phyloP scores from a whole-genome alignment of 2,797 vertebrate species.

The Otus scops region DNA sequence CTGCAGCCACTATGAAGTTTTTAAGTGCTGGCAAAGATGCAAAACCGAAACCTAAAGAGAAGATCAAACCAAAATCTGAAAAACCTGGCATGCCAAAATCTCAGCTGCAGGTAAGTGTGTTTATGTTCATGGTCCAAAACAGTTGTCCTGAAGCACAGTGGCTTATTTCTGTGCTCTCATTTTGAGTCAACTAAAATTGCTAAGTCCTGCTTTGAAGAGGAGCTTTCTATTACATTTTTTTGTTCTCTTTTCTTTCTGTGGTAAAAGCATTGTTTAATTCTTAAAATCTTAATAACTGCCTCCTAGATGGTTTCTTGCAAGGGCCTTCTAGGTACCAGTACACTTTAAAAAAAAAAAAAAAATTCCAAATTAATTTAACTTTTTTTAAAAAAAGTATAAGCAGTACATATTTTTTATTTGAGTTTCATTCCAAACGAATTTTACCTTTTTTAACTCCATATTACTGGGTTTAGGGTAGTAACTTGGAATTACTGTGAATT shows the following conservation, averaged over 20 bases:
- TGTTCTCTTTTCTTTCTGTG: background rate
- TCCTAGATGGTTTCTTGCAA: background rate
- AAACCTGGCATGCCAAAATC: slow-evolving; percentile 73
- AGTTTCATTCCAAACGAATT: background rate
- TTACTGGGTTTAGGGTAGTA: background rate
- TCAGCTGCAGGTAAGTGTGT: slow-evolving; percentile 80
- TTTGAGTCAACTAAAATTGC: background rate
- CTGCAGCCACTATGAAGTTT: slow-evolving; percentile 89
- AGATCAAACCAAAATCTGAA: slow-evolving; percentile 79
- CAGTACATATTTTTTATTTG: background rate
- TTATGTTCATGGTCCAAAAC: background rate
- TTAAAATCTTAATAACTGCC: background rate
- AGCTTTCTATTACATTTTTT: background rate
- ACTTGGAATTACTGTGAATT: background rate
- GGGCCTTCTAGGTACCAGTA: background rate
- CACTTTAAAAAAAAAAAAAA: background rate
- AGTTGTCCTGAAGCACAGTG: background rate
- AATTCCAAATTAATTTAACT: background rate
- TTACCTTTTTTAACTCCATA: background rate
- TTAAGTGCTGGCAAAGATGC: slow-evolving; percentile 83
- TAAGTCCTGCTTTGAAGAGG: background rate
- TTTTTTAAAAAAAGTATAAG: background rate
- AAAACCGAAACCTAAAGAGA: slow-evolving; percentile 81
- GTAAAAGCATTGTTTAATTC: background rate
- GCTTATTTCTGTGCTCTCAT: background rate